Base-by-base conservation (phyloP, 2,888 invertebrate genomes). In the Heliconius sara region DNA sequence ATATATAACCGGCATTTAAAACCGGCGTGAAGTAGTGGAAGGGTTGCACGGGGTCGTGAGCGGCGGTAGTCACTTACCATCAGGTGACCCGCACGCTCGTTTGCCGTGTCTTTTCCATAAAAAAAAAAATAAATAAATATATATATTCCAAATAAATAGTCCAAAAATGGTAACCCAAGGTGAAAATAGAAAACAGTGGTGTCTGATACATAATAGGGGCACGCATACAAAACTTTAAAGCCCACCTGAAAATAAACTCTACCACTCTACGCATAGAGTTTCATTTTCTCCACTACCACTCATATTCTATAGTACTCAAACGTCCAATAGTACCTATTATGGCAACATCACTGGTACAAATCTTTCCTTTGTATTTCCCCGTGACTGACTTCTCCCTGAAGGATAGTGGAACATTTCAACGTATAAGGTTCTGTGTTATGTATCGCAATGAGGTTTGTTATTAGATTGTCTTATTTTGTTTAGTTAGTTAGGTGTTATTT, bases 361-460 rank as follows among this genome's bases (percentile, higher is more conserved):
- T 81, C 81, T 82, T 80, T 79, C 81, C 83, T 85, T 85, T 84
- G 84, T 85, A 82, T 84, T 82, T 84, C 83, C 73, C 68, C 77
- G 82, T 79, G 74, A 78, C 80, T 83, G 84, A 84, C 82, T 83
- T 82, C 78, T 80, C 83, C 85, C 85, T 82, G 82, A 83, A 84
- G 83, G 84, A 81, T 80, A 82, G 76, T 79, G 74, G 78, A 79
- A 79, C 80, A 71, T 77, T 82, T 78, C 76, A 80, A 74, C 75
- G 74, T 79, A 77, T 80, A 68, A 74, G 70, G 43, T 67, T 78
- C 72, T 79, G 79, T 77, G 65, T 66, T 78, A 76, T 63, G 52
- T 72, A 74, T 73, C 72, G 57, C 78, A 75, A 76, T 57, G 39
- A 70, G 39, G 67, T 76, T 66, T 34, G 43, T 78, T 78, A 78